Evolutionary conservation across 2,888 invertebrate genomes (phyloP).

Genomic region (Cheilosia urbana): DNA sequence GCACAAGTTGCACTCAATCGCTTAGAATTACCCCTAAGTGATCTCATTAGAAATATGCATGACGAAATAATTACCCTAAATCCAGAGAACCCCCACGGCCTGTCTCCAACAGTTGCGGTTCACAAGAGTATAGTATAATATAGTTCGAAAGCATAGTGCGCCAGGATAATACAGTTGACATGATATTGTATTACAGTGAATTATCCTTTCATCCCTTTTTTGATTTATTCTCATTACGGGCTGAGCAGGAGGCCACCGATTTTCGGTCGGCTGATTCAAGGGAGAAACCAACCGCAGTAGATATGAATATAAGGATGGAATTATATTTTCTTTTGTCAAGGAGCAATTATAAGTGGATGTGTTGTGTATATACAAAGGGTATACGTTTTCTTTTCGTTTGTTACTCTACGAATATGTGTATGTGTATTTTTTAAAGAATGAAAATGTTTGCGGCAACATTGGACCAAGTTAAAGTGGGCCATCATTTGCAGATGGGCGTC

Average conservation of each 20-base stretch:
- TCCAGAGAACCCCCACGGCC: slow-evolving; percentile 62
- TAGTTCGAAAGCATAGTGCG: slow-evolving; percentile 29
- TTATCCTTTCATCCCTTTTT: slow-evolving; percentile 74
- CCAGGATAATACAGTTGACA: slow-evolving; percentile 64
- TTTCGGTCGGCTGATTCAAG: slow-evolving; percentile 51
- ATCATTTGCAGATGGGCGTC: slow-evolving; percentile 74
- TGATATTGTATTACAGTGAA: slow-evolving; percentile 73
- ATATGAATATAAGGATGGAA: slow-evolving; percentile 52
- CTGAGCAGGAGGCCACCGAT: slow-evolving; percentile 65
- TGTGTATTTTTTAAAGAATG: slow-evolving; percentile 42
- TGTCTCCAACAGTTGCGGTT: slow-evolving; percentile 63
- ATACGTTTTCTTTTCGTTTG: slow-evolving; percentile 21
- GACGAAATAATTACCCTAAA: slow-evolving; percentile 67
- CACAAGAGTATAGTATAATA: not conserved
- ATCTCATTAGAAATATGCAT: slow-evolving; percentile 67
- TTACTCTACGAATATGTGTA: not conserved
- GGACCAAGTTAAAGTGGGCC: slow-evolving; percentile 71
- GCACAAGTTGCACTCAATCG: slow-evolving; percentile 36
- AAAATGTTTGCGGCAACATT: slow-evolving; percentile 67
- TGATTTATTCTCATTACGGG: slow-evolving; percentile 69
- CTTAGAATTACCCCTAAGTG: slow-evolving; percentile 66
- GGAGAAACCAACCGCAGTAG: not conserved
- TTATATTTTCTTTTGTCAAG: slow-evolving; percentile 72
- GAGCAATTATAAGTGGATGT: slow-evolving; percentile 65
- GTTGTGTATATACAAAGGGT: slow-evolving; percentile 9